These are phyloP conservation scores for Eidolon dupreanum DNA, from an alignment of 2,797 vertebrate genomes.

Conservation along the genomic window DNA sequence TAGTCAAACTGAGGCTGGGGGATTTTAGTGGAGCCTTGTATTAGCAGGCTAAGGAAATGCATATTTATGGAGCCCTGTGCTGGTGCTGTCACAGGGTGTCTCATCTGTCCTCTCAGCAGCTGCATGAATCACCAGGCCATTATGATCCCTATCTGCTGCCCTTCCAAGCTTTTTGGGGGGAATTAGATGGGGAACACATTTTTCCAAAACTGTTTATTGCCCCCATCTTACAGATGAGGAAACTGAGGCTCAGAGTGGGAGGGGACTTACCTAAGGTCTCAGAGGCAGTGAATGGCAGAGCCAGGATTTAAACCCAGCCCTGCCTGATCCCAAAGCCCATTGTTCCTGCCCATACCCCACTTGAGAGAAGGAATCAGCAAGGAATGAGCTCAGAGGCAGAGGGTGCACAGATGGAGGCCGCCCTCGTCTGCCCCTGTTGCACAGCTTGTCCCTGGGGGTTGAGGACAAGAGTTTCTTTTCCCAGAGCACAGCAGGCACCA, in stretches of 20 bases:
- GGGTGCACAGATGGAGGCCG: accelerated
- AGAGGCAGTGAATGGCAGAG: not conserved
- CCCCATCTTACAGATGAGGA: not conserved
- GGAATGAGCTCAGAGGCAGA: not conserved
- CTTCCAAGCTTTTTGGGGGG: not conserved
- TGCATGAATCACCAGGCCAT: not conserved
- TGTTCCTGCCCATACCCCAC: not conserved
- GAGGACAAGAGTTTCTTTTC: not conserved
- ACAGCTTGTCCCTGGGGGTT: accelerated
- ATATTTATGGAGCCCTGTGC: not conserved
- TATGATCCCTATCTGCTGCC: not conserved
- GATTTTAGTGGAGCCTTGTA: not conserved
- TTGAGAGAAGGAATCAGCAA: not conserved
- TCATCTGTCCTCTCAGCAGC: not conserved
- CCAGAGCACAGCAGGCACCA: not conserved
- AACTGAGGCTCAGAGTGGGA: not conserved
- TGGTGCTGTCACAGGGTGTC: accelerated
- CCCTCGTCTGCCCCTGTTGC: not conserved
- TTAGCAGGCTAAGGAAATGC: accelerated
- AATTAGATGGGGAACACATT: not conserved
- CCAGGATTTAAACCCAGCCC: not conserved
- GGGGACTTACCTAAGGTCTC: not conserved
- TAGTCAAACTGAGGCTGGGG: not conserved
- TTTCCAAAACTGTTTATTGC: not conserved
- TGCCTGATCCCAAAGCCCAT: not conserved